A percentile compares a stretch with the other conserved stretches of the same genome.
These are phyloP conservation scores for Aporophyla lueneburgensis DNA, from an alignment of 2,888 invertebrate species.

Conservation along the genomic window DNA sequence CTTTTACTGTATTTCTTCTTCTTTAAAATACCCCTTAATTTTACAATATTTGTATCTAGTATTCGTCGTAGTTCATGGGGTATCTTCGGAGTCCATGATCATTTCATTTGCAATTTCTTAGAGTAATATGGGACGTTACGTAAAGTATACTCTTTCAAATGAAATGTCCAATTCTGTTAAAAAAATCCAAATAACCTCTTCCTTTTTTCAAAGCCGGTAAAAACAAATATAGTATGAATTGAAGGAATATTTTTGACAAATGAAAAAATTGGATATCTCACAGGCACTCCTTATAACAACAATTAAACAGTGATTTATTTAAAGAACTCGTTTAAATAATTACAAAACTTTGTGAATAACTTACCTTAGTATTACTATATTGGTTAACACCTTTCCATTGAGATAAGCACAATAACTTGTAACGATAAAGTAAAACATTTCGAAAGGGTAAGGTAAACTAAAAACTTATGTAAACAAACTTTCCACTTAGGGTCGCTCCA, in stretches of 20 bases:
- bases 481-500: conserved; percentile 79
- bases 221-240: too few relatives aligned
- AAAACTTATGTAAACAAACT: neutral
- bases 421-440: neutral
- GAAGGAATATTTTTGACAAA: neutral
- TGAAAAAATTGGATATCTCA: neutral
- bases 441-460: neutral
- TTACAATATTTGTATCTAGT: too few relatives aligned
- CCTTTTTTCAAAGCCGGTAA: neutral
- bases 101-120: neutral
- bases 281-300: neutral
- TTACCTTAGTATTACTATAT: neutral
- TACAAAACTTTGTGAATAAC: neutral
- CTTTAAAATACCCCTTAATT: neutral
- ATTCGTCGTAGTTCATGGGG: neutral
- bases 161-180: neutral
- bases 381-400: neutral
- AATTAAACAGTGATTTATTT: neutral
- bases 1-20: neutral
- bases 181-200: neutral
- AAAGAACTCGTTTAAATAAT: neutral
- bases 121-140: neutral
- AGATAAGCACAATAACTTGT: neutral
- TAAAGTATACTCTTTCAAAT: neutral
- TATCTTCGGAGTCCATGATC: neutral